Base-by-base conservation (phyloP, 2,888 invertebrate genomes). In the Polyploca ridens region DNA sequence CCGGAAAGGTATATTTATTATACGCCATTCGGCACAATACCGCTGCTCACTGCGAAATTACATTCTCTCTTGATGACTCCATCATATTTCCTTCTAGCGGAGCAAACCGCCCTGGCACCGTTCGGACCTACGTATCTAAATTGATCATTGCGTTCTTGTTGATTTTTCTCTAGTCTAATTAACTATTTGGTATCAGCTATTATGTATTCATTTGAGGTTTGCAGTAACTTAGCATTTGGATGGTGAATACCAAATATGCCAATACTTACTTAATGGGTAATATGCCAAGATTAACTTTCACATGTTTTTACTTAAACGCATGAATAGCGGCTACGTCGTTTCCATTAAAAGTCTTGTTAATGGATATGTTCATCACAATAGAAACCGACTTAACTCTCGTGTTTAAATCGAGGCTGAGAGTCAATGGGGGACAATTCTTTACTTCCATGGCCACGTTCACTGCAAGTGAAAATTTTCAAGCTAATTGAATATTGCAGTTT, bases 1-100 rank as follows among this genome's bases (percentile, higher is more conserved):
- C 78, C 87, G 89, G 86, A 89, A 89, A 90, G 81, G 81, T 85
- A 79, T 77, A 71, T 83, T 83, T 83, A 81, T 76, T 78, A 76
- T 79, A 76, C 78, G 81, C 77, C 84, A 84, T 84, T 83, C 82
- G 83, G 82, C 80, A 83, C 85, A 79, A 81, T 81, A 77, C 81
- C 77, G 76, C 77, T 78, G 73, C 72, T 74, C 73, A 72, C 76
- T 74, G 75, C 69, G 69, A 75, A 81, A 78, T 81, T 82, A 81
- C 81, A 83, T 84, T 81, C 80, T 80, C 79, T 77, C 77, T 78
- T 84, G 83, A 84, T 82, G 79, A 80, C 78, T 76, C 77, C 74
- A 81, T 83, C 82, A 84, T 74, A 75, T 76, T 67, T 69, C 75
- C 54, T 54, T 10, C 19, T 19, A 10, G 54, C 7, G 54, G 10